A percentile compares a stretch with the other conserved stretches of the same genome.
Evolutionary conservation across 2,888 invertebrate species (phyloP).

Genomic region (Habrosyne pyritoides): DNA sequence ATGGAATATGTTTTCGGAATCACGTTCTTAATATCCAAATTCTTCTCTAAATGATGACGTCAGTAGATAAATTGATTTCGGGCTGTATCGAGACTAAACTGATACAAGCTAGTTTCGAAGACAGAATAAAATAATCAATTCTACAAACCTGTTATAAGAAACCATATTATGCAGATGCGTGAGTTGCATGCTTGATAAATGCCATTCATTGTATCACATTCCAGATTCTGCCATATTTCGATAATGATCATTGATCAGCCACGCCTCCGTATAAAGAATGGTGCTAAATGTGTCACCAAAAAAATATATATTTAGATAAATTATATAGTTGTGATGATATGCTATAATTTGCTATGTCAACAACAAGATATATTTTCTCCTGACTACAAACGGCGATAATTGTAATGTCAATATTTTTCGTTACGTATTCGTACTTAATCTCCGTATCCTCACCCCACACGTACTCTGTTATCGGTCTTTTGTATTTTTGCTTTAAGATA

Average conservation of each 20-base stretch:
- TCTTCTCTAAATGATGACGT: too few species aligned
- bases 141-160: neutral
- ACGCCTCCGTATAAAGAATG: neutral
- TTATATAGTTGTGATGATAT: neutral
- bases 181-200: neutral
- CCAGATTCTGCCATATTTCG: neutral
- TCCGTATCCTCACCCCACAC: constrained; percentile 38
- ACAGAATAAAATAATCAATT: neutral
- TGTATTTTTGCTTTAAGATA: constrained; percentile 23
- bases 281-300: too few species aligned
- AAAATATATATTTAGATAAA: too few species aligned
- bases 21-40: too few species aligned
- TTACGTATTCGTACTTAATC: constrained; percentile 29
- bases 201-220: neutral
- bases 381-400: constrained; percentile 28
- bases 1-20: too few species aligned
- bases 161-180: neutral
- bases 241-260: neutral
- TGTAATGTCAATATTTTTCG: constrained; percentile 51
- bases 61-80: too few species aligned
- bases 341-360: neutral
- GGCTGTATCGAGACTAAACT: neutral
- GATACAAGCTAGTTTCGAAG: neutral
- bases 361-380: neutral
- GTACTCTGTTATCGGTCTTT: constrained; percentile 38